phyloP scores from a whole-genome alignment of 2,888 invertebrate genomes.

The Lasius fuliginosus region DNA sequence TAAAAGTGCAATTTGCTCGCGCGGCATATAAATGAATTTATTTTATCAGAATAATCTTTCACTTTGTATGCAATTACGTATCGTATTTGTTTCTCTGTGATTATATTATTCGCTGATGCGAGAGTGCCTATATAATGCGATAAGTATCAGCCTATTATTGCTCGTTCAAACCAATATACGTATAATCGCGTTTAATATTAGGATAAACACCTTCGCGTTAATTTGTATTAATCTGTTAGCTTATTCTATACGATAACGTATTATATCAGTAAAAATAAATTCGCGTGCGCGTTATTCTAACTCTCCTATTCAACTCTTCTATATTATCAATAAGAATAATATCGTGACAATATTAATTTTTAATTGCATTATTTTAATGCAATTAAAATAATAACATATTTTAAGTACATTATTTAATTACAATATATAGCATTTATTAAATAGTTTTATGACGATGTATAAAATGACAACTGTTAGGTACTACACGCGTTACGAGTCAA shows the following conservation, averaged over 20 bases:
- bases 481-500: neutral
- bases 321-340: neutral
- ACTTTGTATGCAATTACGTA: slow-evolving; percentile 53
- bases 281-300: neutral
- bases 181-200: slow-evolving; percentile 29
- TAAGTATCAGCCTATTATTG: slow-evolving; percentile 54
- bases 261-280: neutral
- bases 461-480: neutral
- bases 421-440: neutral
- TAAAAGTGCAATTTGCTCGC: slow-evolving; percentile 44
- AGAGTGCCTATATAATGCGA: slow-evolving; percentile 40
- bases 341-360: neutral
- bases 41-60: slow-evolving; percentile 54
- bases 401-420: no score
- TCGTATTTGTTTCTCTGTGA: slow-evolving; percentile 28
- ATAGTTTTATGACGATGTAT: neutral
- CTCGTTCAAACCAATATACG: neutral
- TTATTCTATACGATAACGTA: neutral
- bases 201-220: slow-evolving; percentile 47
- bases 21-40: slow-evolving; percentile 47
- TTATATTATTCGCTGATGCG: slow-evolving; percentile 50
- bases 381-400: no score
- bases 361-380: no score
- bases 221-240: slow-evolving; percentile 28
- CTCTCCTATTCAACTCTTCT: neutral